A percentile compares a stretch with the other conserved stretches of the same genome.
Conservation (phyloP, 30 jellyfish, hydroid and myxozoan genomes). For the Sanderia malayensis region DNA sequence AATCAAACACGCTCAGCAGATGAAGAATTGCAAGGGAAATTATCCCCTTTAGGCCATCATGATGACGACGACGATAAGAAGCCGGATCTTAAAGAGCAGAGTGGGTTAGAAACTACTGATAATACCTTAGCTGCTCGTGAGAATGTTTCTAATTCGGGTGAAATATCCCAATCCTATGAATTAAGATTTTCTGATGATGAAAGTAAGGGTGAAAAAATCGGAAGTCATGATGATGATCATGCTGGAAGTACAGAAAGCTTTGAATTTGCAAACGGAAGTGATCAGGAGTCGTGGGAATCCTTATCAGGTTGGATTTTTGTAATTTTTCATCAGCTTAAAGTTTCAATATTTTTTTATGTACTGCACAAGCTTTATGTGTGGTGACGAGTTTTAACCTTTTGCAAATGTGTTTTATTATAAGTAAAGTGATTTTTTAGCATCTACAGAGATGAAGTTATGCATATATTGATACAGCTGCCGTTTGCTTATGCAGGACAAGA, state of each 20-base stretch:
- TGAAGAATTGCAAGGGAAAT: not conserved
- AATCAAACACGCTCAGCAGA: not conserved
- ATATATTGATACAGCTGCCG: too few relatives aligned
- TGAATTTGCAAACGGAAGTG: conserved; percentile 66
- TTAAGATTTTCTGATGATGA: not conserved
- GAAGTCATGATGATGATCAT: conserved; percentile 5
- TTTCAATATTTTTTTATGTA: too few relatives aligned
- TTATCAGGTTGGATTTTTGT: conserved; percentile 64
- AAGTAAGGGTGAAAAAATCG: conserved; percentile 14
- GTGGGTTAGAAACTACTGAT: not conserved
- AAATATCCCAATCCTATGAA: conserved; percentile 2
- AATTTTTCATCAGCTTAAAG: too few relatives aligned
- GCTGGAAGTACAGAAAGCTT: conserved; percentile 55
- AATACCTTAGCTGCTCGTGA: not conserved
- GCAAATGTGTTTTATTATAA: too few relatives aligned
- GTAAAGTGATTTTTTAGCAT: too few relatives aligned
- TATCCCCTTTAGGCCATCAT: not conserved
- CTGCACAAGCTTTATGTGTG: too few relatives aligned
- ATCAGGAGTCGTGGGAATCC: conserved; percentile 55
- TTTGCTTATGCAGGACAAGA: conserved; percentile 34
- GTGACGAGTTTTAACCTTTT: too few relatives aligned
- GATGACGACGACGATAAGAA: not conserved
- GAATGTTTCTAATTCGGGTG: not conserved
- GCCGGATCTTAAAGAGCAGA: not conserved
- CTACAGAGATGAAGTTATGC: too few relatives aligned